A percentile compares a stretch with the other conserved stretches of the same genome.
phyloP scores from a whole-genome alignment of 2,888 invertebrate species.

The Drosophila anomalata region DNA sequence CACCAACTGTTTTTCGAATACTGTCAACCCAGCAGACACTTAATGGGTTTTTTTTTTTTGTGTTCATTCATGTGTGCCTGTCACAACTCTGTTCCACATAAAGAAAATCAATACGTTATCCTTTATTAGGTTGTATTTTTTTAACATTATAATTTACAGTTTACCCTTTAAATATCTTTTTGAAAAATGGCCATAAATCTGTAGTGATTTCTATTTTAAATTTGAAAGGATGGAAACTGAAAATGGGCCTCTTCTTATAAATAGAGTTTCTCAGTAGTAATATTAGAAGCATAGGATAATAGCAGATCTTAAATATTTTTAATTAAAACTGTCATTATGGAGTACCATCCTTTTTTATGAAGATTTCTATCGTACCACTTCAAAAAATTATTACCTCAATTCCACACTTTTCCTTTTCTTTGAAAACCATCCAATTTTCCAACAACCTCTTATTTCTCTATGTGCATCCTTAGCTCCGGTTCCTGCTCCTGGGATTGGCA shows the following conservation, averaged over 20 bases:
- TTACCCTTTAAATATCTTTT: background rate
- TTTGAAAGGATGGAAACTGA: too few relatives aligned
- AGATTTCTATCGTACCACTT: too few relatives aligned
- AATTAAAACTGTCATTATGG: too few relatives aligned
- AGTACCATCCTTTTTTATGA: too few relatives aligned
- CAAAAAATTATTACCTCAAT: too few relatives aligned
- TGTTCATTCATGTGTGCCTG: slow-evolving; percentile 36
- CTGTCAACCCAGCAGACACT: slow-evolving; percentile 74
- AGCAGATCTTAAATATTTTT: too few relatives aligned
- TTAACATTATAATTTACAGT: background rate
- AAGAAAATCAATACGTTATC: background rate
- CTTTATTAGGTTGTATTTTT: background rate
- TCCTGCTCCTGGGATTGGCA: slow-evolving; percentile 45
- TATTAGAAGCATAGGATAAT: too few relatives aligned
- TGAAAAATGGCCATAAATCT: too few relatives aligned
- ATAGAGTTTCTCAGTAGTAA: too few relatives aligned
- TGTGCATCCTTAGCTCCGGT: slow-evolving; percentile 33
- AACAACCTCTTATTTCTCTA: background rate
- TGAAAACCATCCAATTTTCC: background rate
- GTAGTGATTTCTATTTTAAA: too few relatives aligned
- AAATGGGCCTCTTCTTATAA: too few relatives aligned
- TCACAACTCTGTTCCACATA: slow-evolving; percentile 4
- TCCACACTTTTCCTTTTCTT: too few relatives aligned
- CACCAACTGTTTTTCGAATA: slow-evolving; percentile 69
- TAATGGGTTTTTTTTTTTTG: slow-evolving; percentile 70